Evolutionary conservation across 2,113 vertebrate species (phyloP).

Genomic region (Dasyprocta punctata): DNA sequence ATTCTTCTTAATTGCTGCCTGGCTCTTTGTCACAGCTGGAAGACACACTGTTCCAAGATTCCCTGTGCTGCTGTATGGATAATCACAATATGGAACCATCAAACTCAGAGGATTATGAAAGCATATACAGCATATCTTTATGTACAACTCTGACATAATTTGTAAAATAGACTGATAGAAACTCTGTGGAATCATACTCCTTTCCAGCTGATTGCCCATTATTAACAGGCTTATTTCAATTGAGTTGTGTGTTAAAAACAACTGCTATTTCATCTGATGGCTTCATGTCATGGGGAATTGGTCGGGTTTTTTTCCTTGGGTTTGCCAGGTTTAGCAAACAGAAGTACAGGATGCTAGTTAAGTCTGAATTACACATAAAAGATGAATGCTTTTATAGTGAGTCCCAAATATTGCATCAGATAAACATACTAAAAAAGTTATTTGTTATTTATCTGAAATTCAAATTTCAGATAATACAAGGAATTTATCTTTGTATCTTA

Average conservation of each 20-base stretch:
- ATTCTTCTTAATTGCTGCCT: slow-evolving; percentile 62
- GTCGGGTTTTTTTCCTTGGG: background rate
- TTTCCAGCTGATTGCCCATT: slow-evolving; percentile 51
- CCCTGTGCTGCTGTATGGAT: slow-evolving; percentile 50
- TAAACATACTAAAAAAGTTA: slow-evolving; percentile 28
- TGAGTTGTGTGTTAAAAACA: slow-evolving; percentile 43
- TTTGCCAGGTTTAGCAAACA: slow-evolving; percentile 55
- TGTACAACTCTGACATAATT: slow-evolving; percentile 55
- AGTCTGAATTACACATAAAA: slow-evolving; percentile 43
- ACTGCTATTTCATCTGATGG: slow-evolving; percentile 58
- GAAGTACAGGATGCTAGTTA: slow-evolving; percentile 27
- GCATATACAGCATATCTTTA: slow-evolving; percentile 18
- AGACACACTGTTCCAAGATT: slow-evolving; percentile 53
- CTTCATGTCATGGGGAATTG: slow-evolving; percentile 55
- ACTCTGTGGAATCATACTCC: slow-evolving; percentile 47
- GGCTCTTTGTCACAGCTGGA: slow-evolving; percentile 60
- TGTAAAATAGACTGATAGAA: slow-evolving; percentile 65
- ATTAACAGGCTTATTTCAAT: slow-evolving; percentile 66
- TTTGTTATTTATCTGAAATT: slow-evolving; percentile 41
- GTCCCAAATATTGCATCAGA: slow-evolving; percentile 16
- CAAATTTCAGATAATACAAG: background rate
- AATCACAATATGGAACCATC: slow-evolving; percentile 53
- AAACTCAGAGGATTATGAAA: slow-evolving; percentile 51
- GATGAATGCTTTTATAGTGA: background rate
- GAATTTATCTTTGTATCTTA: background rate